Evolutionary conservation across 1,140 invertebrate genomes (phyloP), one percentile per base, ranked within the genome.

Genomic region (Dendrolimus kikuchii): DNA sequence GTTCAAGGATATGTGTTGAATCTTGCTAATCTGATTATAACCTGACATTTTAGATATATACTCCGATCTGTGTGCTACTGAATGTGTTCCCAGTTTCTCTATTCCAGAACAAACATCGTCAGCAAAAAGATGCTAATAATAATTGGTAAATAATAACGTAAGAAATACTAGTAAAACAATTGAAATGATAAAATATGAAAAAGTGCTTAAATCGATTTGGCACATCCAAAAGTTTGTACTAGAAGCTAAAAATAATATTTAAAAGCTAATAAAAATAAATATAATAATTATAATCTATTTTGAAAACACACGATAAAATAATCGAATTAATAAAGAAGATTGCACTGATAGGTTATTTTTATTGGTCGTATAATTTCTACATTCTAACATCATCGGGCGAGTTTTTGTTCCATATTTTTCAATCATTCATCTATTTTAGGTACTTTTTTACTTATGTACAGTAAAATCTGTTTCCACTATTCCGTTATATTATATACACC

Each of bases 161-260:
- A 23, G 23, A n/a, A 54, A 41, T 46, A 23, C 42, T n/a, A 40
- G 6, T 48, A 54, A 37, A 46, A 38, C 52, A 10, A 46, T 40
- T 36, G n/a, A 54, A 49, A 5, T 49, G 38, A 7, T 5, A 45
- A n/a, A 74, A 70, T 53, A 72, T 64, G 68, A 57, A 70, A 74
- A 66, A 62, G 82, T 81, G 76, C 71, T 66, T 72, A 69, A 67
- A 74, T 63, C 64, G 60, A 70, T 86, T 86, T 83, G 82, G 80
- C 82, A 86, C 82, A 73, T 83, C 72, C 68, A 74, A 76, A 77
- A 73, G 61, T 81, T 80, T 81, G 69, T 78, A 81, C 69, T 74
- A 79, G 82, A 76, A 77, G 72, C 74, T 68, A 74, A 64, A 67
- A 73, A 64, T 80, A 63, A 72, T 68, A 69, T 62, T 65, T 77